A percentile compares a stretch with the other conserved stretches of the same genome.
These are phyloP conservation scores for Dyspetes luteomarginatus DNA, from an alignment of 2,888 invertebrate species.

Conservation along the genomic window DNA sequence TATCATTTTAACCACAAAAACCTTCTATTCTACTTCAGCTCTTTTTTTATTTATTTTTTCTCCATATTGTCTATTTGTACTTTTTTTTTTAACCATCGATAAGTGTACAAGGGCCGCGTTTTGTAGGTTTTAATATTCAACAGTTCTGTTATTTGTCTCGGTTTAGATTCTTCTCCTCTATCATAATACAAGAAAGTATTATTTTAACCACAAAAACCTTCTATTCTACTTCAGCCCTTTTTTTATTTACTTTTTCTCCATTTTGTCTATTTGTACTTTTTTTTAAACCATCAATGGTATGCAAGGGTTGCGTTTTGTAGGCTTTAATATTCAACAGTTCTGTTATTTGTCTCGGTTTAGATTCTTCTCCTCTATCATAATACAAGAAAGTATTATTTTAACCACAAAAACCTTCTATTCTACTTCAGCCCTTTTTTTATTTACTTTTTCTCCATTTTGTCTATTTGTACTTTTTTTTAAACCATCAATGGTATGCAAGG, in stretches of 20 bases:
- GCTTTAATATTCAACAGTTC: not conserved
- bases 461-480: not conserved
- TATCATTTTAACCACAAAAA: not conserved
- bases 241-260: not conserved
- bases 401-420: not conserved
- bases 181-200: not conserved
- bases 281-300: not conserved
- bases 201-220: not conserved
- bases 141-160: no score
- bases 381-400: not conserved
- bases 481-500: not conserved
- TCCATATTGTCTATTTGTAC: not conserved
- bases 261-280: not conserved
- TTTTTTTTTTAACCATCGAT: not conserved
- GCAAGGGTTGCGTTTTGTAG: not conserved
- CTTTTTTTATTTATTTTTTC: not conserved
- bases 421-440: no score
- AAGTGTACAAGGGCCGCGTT: not conserved
- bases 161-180: no score
- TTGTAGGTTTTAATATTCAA: no score
- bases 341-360: not conserved
- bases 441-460: not conserved
- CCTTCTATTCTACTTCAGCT: not conserved
- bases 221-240: not conserved
- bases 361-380: not conserved